Base-by-base conservation (phyloP, 2,888 invertebrate genomes). In the Stenichneumon culpator region DNA sequence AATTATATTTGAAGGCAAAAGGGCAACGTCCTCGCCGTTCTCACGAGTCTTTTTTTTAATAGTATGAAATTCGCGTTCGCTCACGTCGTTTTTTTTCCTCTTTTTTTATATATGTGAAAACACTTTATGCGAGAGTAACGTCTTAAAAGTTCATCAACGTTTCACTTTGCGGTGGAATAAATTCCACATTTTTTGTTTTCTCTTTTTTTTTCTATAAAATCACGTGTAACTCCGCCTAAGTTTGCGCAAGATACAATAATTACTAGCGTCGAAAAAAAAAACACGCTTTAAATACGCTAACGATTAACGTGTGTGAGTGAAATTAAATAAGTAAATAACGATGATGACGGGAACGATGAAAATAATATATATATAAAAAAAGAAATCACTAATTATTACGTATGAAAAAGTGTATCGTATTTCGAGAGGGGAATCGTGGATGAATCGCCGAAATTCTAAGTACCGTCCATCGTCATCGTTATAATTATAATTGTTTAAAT, bases 301-400 rank as follows among this genome's bases (percentile, higher is more conserved):
- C 80, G 73, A 84, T 77, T 79, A 82, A 84, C 73, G 54, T 77
- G 70, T 72, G 72, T 63, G 60, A 84, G 60, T 63, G 74, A 28
- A 82, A 82, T 79, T 72, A 75, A 82, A 82, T 74, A 79, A 68
- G 28, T 82, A 79, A 79, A 57, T 79, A 79, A 74, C 82, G 79
- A 82, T 74, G 79, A 82, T 74, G 69, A 69, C 60, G 70, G 67
- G 47, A 74, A 75, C 65, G 74, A 65, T 65, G 63, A 52, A 60
- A 25, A 79, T 50, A 22, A 39, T 39, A 39, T 39, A 39, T 39
- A 54, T n/a, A 67, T 5, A 67, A 22, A 63, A 72, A 79, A 68
- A 79, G 32, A 74, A 14, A 67, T 72, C 54, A 19, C 14, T 50
- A 63, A 32, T 63, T 63, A 63, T 63, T 63, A 63, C 32, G 16